phyloP scores from a whole-genome alignment of 2,797 vertebrate species.

The Dromococcyx pavoninus region DNA sequence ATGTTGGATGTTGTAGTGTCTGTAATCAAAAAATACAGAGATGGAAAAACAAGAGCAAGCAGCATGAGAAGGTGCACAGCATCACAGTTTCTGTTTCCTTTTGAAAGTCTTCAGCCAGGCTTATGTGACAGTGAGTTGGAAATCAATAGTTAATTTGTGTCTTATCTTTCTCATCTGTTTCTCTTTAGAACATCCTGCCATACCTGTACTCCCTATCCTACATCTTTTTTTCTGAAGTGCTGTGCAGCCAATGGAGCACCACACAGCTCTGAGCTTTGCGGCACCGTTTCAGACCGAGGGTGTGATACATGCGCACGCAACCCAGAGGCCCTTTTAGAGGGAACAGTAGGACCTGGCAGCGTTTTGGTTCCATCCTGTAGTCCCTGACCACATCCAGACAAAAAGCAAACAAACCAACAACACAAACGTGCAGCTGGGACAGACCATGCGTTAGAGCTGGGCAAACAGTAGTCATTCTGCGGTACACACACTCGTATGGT shows the following conservation, averaged over 20 bases:
- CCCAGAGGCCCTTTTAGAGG: background rate
- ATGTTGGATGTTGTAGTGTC: background rate
- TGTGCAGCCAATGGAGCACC: background rate
- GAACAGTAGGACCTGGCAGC: background rate
- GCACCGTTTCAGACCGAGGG: background rate
- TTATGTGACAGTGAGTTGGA: background rate
- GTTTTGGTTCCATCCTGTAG: background rate
- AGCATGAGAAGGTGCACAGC: background rate
- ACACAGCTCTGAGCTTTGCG: background rate
- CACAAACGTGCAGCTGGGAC: background rate
- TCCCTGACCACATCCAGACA: slow-evolving; percentile 33
- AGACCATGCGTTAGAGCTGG: background rate
- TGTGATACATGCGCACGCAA: background rate
- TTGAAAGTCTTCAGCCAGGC: background rate
- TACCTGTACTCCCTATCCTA: background rate
- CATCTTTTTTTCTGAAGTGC: background rate
- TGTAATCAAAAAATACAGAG: background rate
- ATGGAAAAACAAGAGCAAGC: background rate
- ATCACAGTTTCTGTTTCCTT: background rate
- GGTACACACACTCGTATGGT: background rate
- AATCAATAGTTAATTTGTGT: background rate
- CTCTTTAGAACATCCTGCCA: background rate
- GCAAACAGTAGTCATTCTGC: background rate
- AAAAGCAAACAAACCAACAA: slow-evolving; percentile 50
- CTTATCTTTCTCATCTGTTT: background rate